These are phyloP conservation scores for Sus scrofa DNA, from an alignment of 2,113 vertebrate species.

Conservation along the genomic window T2T-Sscrofa CM000814.6:147522501-147523000, in stretches of 20 bases:
- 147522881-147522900: not conserved
- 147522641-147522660: not conserved
- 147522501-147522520: too few species aligned
- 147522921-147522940: not conserved
- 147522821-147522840: not conserved
- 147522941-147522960: not conserved
- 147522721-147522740: not conserved
- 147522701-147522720: not conserved
- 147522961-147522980: not conserved
- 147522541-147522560: too few species aligned
- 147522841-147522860: not conserved
- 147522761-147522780: not conserved
- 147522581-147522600: too few species aligned
- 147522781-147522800: not conserved
- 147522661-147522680: not conserved
- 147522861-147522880: not conserved
- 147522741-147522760: not conserved
- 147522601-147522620: rapidly evolving
- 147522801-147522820: not conserved
- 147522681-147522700: not conserved
- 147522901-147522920: not conserved
- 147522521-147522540: too few species aligned
- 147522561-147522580: too few species aligned
- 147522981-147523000: not conserved
- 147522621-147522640: not conserved